Evolutionary conservation across 2,113 vertebrate genomes (phyloP).

Genomic region (Podocnemis expansa): DNA sequence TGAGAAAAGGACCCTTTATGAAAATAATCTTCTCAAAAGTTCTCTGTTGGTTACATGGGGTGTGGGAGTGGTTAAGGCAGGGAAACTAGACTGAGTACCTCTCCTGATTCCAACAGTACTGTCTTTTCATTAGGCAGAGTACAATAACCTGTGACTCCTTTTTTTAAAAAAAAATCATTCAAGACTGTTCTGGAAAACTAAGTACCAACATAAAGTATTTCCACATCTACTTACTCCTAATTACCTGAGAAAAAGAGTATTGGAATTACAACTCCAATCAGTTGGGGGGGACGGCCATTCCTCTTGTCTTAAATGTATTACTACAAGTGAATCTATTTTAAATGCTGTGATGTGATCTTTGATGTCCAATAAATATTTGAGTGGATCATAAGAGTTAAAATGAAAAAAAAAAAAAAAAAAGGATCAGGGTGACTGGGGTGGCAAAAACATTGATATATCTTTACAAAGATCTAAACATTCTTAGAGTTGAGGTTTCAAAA

Average conservation of each 20-base stretch:
- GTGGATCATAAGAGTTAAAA: neutral
- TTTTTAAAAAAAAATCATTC: neutral
- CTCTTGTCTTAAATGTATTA: neutral
- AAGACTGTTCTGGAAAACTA: neutral
- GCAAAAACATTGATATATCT: neutral
- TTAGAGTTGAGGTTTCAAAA: neutral
- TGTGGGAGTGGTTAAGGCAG: neutral
- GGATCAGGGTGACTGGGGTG: neutral
- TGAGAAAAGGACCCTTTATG: neutral
- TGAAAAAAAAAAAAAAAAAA: too few species aligned
- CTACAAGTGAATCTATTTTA: neutral
- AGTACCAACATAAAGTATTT: neutral
- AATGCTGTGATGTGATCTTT: neutral
- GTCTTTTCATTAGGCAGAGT: neutral
- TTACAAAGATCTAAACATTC: neutral
- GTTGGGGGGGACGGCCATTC: accelerated
- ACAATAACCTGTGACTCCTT: neutral
- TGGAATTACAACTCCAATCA: neutral
- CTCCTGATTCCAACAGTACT: neutral
- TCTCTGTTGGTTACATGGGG: neutral
- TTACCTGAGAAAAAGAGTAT: neutral
- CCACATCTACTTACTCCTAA: neutral
- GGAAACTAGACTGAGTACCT: neutral
- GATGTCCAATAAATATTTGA: neutral
- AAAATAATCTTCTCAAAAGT: neutral